A percentile compares a stretch with the other conserved stretches of the same genome.
These are phyloP conservation scores for Volucella bombylans DNA, from an alignment of 2,888 invertebrate species.

Conservation along the genomic window DNA sequence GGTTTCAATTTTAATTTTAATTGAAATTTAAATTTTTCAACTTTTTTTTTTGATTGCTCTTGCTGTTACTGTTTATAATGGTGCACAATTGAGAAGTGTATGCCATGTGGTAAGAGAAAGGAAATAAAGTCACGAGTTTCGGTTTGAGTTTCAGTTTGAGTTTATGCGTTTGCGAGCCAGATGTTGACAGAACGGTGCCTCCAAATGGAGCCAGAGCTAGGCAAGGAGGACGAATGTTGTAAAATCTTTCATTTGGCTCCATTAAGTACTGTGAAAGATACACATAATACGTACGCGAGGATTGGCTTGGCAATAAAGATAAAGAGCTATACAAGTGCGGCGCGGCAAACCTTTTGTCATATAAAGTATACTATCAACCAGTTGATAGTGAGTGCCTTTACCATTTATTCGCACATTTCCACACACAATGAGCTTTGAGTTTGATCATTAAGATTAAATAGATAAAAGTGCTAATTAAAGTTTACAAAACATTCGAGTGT, in stretches of 20 bases:
- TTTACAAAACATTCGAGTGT: too few relatives aligned
- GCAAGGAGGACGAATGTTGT: background rate
- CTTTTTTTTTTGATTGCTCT: constrained; percentile 22
- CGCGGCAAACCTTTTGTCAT: constrained; percentile 4
- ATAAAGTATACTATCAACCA: background rate
- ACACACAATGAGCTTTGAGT: too few relatives aligned
- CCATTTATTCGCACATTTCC: too few relatives aligned
- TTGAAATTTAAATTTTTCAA: constrained; percentile 45
- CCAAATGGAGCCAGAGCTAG: background rate
- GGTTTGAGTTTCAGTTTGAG: too few relatives aligned
- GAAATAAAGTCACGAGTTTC: background rate
- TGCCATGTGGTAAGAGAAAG: background rate
- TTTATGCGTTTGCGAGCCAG: constrained; percentile 17
- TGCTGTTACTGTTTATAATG: constrained; percentile 4
- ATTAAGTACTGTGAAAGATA: constrained; percentile 18
- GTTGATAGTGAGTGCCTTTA: too few relatives aligned
- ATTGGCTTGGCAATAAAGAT: constrained; percentile 27
- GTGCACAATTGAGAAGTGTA: constrained; percentile 6
- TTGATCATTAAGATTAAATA: too few relatives aligned
- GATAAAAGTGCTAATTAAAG: too few relatives aligned
- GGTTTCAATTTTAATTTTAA: constrained; percentile 49
- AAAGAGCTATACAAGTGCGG: constrained; percentile 20
- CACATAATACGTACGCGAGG: background rate
- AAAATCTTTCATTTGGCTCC: constrained; percentile 15
- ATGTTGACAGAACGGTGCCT: constrained; percentile 32